These are phyloP conservation scores for Hexactinellida sp. DNA, from an alignment of 37 sponge, comb jelly and placozoan genomes.

Conservation along the genomic window DNA sequence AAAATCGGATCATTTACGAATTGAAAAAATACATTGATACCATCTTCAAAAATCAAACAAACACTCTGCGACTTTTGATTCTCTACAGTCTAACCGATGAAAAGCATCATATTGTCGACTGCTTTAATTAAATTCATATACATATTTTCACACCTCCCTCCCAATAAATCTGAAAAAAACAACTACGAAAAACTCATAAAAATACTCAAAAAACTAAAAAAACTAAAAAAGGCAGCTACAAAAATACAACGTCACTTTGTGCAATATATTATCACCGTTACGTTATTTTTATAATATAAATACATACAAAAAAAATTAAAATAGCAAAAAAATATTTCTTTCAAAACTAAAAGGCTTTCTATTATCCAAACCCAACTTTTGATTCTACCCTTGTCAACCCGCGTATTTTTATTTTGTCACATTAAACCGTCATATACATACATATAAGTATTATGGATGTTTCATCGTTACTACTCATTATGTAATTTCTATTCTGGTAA, in stretches of 20 bases:
- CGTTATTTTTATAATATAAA: background rate
- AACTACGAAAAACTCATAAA: background rate
- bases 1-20: background rate
- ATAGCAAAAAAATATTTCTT: background rate
- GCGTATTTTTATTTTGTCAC: constrained; percentile 1
- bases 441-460: background rate
- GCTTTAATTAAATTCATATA: background rate
- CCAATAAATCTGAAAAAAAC: background rate
- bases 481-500: background rate
- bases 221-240: constrained; percentile 7
- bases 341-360: background rate
- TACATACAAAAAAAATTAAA: background rate
- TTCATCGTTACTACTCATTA: too few species aligned
- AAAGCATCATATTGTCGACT: background rate
- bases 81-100: constrained; percentile 1
- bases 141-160: constrained; percentile 9
- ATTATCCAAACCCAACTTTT: background rate
- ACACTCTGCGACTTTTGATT: background rate
- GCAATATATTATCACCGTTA: background rate
- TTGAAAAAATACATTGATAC: background rate
- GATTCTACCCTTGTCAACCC: too few species aligned
- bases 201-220: background rate
- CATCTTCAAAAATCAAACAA: background rate
- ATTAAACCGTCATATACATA: background rate
- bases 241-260: constrained; percentile 4